Evolutionary conservation across 2,888 invertebrate genomes (phyloP), one percentile per base, ranked within the genome.

Genomic region (Exephanes ischioxanthus): DNA sequence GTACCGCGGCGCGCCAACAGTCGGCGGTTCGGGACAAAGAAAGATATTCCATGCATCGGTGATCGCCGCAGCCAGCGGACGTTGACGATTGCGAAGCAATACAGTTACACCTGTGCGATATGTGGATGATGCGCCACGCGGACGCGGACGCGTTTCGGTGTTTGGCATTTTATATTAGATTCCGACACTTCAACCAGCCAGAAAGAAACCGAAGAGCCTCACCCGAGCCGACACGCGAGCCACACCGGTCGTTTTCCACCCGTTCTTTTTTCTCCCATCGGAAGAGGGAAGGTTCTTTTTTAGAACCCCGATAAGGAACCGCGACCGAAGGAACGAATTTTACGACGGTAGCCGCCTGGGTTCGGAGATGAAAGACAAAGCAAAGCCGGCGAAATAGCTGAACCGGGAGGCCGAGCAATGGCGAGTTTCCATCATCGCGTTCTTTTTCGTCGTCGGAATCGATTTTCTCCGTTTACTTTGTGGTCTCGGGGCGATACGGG

Each of bases 41-140:
- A 87, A 87, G 83, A 86, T 87, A 87, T 87, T 88, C 88, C 83
- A 88, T 87, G 88, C 87, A 87, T 85, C 83, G 87, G 37, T 85
- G 86, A 85, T 85, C 85, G 53, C 66, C 68, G 53, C 41, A 81
- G 63, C 48, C 86, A 86, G 67, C 85, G 80, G 75, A 85, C 85
- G 84, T 77, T 85, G 82, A 85, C 86, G 72, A 84, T 85, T 80
- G 81, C 75, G 72, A 85, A 82, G 80, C 77, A 67, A 71, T 45
- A 68, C 76, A 30, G 73, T 70, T 45, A 71, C 33, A 79, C 68
- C 45, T 30, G 37, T 51, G 53, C 48, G 22, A 51, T 22, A 30
- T 19, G 9, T 48, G 22, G 22, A 70, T 6, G 26, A 70, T 26
- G 76, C 71, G 63, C 48, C 58, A n/a, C 58, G 45, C 71, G 48